Conservation (phyloP, 2,113 vertebrate genomes). For the Coreoperca whiteheadi region DNA sequence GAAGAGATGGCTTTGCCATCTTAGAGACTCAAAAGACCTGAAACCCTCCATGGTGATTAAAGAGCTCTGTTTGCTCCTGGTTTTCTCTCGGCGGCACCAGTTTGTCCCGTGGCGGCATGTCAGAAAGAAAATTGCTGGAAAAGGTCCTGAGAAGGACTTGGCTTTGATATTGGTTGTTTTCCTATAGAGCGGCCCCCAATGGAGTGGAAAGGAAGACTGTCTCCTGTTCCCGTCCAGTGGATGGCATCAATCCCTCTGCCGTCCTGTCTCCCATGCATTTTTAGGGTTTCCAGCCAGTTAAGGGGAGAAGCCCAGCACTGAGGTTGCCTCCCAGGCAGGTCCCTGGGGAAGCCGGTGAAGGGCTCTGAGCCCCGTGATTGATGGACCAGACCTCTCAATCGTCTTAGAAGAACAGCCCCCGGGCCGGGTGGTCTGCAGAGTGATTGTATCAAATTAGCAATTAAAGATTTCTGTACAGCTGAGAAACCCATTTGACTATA, state of each 20-base stretch:
- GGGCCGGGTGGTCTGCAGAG: slow-evolving; percentile 68
- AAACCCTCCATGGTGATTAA: slow-evolving; percentile 66
- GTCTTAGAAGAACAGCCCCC: slow-evolving; percentile 38
- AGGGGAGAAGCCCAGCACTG: slow-evolving; percentile 50
- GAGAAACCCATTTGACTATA: slow-evolving; percentile 47
- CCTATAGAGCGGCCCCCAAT: slow-evolving; percentile 30
- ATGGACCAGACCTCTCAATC: slow-evolving; percentile 63
- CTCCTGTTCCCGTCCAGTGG: slow-evolving; percentile 36
- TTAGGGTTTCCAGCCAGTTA: slow-evolving; percentile 58
- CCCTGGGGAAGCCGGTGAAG: slow-evolving; percentile 54
- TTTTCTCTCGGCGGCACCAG: slow-evolving; percentile 53
- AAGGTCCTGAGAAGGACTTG: slow-evolving; percentile 49
- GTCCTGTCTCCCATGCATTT: slow-evolving; percentile 31
- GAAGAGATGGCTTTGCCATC: slow-evolving; percentile 58
- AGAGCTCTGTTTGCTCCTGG: slow-evolving; percentile 50
- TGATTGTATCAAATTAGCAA: slow-evolving; percentile 70
- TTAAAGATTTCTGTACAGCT: slow-evolving; percentile 69
- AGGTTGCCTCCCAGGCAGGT: slow-evolving; percentile 46
- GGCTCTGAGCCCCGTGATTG: slow-evolving; percentile 64
- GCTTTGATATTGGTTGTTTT: slow-evolving; percentile 49
- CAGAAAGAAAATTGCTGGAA: slow-evolving; percentile 51
- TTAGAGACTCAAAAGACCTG: slow-evolving; percentile 42
- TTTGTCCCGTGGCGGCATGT: slow-evolving; percentile 57
- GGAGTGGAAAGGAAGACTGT: slow-evolving; percentile 47
- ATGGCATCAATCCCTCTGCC: slow-evolving; percentile 47